phyloP scores from a whole-genome alignment of 1,140 invertebrate genomes.

The Drosophila setifemur region DNA sequence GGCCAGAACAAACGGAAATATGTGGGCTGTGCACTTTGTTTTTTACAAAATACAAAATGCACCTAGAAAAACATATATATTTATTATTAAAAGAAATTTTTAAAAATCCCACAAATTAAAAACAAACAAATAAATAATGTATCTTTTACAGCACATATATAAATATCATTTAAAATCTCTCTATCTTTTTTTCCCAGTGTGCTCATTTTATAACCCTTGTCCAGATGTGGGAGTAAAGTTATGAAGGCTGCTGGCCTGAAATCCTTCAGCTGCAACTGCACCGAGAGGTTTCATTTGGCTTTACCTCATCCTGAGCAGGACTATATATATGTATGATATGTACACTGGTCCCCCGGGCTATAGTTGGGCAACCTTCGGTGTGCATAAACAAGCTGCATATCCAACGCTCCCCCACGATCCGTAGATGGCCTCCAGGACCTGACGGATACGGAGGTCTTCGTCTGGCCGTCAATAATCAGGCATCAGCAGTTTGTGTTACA shows the following conservation, averaged over 20 bases:
- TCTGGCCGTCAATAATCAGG: conserved; percentile 34
- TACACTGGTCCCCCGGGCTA: background rate
- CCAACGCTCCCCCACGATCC: background rate
- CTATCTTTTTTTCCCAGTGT: background rate
- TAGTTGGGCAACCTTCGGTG: conserved; percentile 23
- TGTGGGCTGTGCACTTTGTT: no score
- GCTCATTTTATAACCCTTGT: background rate
- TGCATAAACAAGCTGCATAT: conserved; percentile 29
- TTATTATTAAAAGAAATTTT: background rate
- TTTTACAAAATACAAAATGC: no score
- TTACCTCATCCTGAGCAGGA: conserved; percentile 14
- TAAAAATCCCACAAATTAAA: background rate
- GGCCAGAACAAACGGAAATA: background rate
- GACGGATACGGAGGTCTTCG: conserved; percentile 36
- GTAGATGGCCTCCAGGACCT: conserved; percentile 26
- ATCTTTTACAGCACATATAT: background rate
- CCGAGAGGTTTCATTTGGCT: background rate
- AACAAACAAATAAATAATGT: background rate
- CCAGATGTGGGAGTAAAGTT: conserved; percentile 1
- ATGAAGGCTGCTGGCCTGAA: conserved; percentile 11
- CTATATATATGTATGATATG: no score
- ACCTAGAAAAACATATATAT: background rate
- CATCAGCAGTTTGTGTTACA: conserved; percentile 61
- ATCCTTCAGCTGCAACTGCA: conserved; percentile 5
- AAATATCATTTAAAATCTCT: background rate